A percentile compares a stretch with the other conserved stretches of the same genome.
Conservation (phyloP, 2,888 invertebrate genomes). For the Cancer borealis region DNA sequence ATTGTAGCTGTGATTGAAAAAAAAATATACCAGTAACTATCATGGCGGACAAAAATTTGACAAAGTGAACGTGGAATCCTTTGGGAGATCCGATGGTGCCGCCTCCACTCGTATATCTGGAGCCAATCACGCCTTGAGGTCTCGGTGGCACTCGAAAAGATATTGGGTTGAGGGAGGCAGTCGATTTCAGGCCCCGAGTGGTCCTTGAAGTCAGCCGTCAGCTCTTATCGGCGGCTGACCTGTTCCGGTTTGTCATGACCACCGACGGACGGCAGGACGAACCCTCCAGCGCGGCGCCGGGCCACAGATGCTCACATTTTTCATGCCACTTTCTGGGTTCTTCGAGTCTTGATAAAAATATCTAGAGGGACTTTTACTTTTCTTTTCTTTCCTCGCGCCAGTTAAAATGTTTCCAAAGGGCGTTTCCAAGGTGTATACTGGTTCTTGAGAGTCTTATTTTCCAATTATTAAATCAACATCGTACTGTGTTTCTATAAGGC, state of each 20-base stretch:
- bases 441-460: neutral
- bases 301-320: neutral
- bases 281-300: neutral
- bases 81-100: neutral
- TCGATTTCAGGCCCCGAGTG: neutral
- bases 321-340: neutral
- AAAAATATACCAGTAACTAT: neutral
- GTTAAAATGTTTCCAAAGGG: neutral
- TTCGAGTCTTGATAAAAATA: neutral
- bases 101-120: neutral
- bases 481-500: neutral
- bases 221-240: slow-evolving; percentile 16
- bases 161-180: slow-evolving; percentile 17
- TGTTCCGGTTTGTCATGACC: slow-evolving; percentile 6
- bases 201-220: neutral
- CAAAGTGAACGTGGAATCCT: neutral
- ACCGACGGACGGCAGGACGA: neutral
- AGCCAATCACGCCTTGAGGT: neutral
- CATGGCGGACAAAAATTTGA: neutral
- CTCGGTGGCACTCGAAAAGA: neutral
- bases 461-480: neutral
- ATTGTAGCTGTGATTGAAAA: neutral
- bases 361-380: neutral
- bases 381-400: neutral
- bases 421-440: neutral